phyloP scores from a whole-genome alignment of 2,797 vertebrate species.

The Muraenolepis orangiensis region DNA sequence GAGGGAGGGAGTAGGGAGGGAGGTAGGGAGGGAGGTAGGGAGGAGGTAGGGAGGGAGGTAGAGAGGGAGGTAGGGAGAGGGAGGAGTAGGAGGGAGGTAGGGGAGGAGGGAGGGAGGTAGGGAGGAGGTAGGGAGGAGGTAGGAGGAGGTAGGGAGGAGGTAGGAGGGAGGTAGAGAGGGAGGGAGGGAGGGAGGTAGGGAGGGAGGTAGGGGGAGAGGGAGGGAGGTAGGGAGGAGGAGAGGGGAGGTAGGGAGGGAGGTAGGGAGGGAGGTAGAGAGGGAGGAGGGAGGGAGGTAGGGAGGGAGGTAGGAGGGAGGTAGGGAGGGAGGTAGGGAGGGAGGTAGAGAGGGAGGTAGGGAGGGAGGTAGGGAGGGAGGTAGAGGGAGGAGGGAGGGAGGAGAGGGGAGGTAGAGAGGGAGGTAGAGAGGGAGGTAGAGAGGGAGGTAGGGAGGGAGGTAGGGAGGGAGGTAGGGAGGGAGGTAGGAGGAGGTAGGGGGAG shows the following conservation, averaged over 20 bases:
- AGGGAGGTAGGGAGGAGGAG: no score
- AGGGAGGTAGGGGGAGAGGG: no score
- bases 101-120: no score
- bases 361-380: background rate
- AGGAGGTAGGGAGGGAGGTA: no score
- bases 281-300: background rate
- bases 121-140: constrained; percentile 20
- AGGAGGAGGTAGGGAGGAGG: background rate
- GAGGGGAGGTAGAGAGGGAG: constrained; percentile 20
- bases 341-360: constrained; percentile 6
- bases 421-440: background rate
- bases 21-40: no score
- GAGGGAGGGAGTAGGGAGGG: background rate
- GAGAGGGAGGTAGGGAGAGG: no score
- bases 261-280: constrained; percentile 20
- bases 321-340: constrained; percentile 10
- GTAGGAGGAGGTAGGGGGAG: constrained; percentile 1
- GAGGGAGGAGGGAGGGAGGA: background rate
- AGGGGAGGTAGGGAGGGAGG: no score
- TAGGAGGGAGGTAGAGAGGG: no score
- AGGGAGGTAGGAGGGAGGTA: background rate
- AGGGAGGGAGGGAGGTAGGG: no score
- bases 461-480: constrained; percentile 2
- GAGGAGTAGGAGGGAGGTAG: no score
- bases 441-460: no score